Base-by-base conservation (phyloP, 1,140 invertebrate genomes). In the Hormaphis cornu region DNA sequence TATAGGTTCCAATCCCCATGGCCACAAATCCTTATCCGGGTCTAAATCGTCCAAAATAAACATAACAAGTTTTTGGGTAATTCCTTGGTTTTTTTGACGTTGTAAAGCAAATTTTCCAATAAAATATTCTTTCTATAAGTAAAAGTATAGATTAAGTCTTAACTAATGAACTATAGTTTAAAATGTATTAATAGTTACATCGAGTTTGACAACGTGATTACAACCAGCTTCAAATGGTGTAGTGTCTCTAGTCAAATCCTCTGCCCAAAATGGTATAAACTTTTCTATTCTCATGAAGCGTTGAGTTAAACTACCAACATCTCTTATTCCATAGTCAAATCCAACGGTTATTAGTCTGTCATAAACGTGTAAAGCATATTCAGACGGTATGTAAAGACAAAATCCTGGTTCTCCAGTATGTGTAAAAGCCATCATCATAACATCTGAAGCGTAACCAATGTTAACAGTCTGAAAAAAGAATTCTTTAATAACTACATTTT, bases 331-430 rank as follows among this genome's bases (percentile, higher is more conserved):
- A 76, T 90, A 91, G 75, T 84, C 83, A 73, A 75, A 76, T 0
- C 83, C 83, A 48, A 82, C 79, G 14, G 79, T 79, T 77, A 90
- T 84, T 52, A 92, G 76, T 71, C 81, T 82, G 72, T 89, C 85
- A 76, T 91, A 92, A 1, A 91, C 86, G 74, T 91, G 88, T 9
- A 91, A 78, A 5, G 89, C 88, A 78, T 89, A 89, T 81, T 89
- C 83, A 6, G 85, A 84, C 22, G 89, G 90, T 69, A 92, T 84
- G 75, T 91, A 91, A 0, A 93, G 78, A 58, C 89, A 87, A 81
- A 88, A 92, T 8, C 90, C 90, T 74, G 89, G 83, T 78, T 92
- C 89, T 28, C 90, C 89, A 58, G 89, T 89, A 74, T 92, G 89
- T 0, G 89, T 90, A 69, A 91, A 84, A 70, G 86, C 84, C 84